Conservation (phyloP, 2,797 vertebrate genomes). For the Anomalospiza imberbis region DNA sequence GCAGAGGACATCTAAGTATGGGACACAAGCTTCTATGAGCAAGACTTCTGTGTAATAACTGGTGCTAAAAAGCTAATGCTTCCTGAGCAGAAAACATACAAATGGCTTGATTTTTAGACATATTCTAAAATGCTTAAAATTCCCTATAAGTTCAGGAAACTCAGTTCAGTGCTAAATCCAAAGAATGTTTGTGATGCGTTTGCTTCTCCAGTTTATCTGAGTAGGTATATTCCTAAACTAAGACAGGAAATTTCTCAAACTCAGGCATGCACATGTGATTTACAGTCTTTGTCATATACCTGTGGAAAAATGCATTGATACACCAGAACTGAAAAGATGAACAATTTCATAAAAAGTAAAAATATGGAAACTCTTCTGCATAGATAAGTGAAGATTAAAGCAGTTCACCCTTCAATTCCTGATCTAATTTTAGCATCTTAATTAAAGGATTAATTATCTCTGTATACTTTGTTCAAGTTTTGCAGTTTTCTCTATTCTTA, state of each 20-base stretch:
- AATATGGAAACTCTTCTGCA: not conserved
- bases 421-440: conserved; percentile 12
- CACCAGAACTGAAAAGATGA: not conserved
- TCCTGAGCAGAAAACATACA: not conserved
- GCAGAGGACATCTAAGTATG: not conserved
- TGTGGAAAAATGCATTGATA: not conserved
- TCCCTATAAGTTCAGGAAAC: not conserved
- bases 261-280: not conserved
- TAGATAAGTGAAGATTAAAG: not conserved
- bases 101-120: not conserved
- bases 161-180: not conserved
- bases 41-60: not conserved
- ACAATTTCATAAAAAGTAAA: not conserved
- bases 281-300: not conserved
- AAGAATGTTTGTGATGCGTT: not conserved
- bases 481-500: not conserved
- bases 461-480: not conserved
- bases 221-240: not conserved
- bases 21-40: not conserved
- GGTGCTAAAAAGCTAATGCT: not conserved
- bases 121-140: not conserved
- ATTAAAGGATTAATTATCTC: conserved; percentile 25
- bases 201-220: not conserved
- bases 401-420: not conserved
- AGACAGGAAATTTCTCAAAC: not conserved